Base-by-base conservation (phyloP, 2,797 vertebrate species). In the Gephyroberyx darwinii region DNA sequence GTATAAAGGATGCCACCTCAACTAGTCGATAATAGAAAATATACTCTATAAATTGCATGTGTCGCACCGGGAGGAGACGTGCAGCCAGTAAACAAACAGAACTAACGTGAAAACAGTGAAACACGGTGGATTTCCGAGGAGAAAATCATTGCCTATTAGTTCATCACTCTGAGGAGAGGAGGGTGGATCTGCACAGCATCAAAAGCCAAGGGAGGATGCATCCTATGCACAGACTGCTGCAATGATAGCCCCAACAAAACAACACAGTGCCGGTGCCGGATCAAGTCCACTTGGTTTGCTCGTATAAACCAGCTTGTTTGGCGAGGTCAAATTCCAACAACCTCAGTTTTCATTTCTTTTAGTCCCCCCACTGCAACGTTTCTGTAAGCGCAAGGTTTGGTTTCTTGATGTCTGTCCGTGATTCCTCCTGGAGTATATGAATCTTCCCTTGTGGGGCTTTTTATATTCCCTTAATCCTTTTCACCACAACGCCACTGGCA, bases 151-250 rank as follows among this genome's bases (percentile, higher is more conserved):
- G 95, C 95, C 95, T 93, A 90, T 94, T 87, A 96, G 94, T 96
- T 95, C 94, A 91, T 96, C 92, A 95, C 93, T 95, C 91, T 92
- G 93, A 95, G 90, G 95, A 95, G 90, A 90, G 90, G 88, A 94
- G 96, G 96, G 96, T 96, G 96, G 96, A 96, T 96, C 95, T 95
- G 96, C 94, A 94, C 95, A 94, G 95, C 95, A 96, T 95, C 94
- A 93, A 94, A 95, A 95, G 95, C 95, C 95, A 94, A 90, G 93
- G 93, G 93, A 94, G 95, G 95, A 95, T 95, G 94, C 96, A 96
- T 97, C 95, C 95, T 96, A 96, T 92, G 92, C 93, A 93, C 93
- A 94, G 92, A 93, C 90, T 90, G 95, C 90, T 91, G 95, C 95
- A 96, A 95, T 95, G 93, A 95, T 93, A 94, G 93, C 92, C 93